Evolutionary conservation across 2,888 invertebrate genomes (phyloP).

Genomic region (Xylota sylvarum): DNA sequence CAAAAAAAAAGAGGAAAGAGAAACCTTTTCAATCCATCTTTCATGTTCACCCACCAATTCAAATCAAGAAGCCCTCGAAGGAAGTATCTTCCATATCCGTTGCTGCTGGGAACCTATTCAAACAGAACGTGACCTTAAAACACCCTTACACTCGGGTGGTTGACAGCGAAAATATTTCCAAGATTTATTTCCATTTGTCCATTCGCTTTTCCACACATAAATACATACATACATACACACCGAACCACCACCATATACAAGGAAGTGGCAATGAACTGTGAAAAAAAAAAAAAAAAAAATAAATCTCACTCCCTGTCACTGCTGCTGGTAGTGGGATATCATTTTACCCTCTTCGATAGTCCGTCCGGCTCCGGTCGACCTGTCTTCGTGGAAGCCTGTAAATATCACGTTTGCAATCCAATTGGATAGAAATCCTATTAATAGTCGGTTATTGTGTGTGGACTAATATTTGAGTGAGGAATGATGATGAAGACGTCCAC

Average conservation of each 20-base stretch:
- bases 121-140: constrained; percentile 73
- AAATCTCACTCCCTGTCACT: constrained; percentile 1
- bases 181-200: constrained; percentile 64
- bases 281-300: constrained; percentile 35
- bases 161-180: constrained; percentile 61
- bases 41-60: constrained; percentile 56
- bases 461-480: constrained; percentile 67
- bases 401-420: constrained; percentile 68
- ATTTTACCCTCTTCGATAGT: constrained; percentile 42
- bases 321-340: constrained; percentile 33
- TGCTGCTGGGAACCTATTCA: constrained; percentile 47
- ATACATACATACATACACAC: neutral
- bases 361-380: constrained; percentile 54
- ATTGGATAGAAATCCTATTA: constrained; percentile 73
- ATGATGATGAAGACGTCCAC: constrained; percentile 54
- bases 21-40: constrained; percentile 28
- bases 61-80: constrained; percentile 40
- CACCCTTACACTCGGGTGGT: constrained; percentile 40
- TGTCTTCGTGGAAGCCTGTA: constrained; percentile 48
- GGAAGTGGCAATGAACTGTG: constrained; percentile 67
- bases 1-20: constrained; percentile 1
- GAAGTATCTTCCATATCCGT: neutral
- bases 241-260: neutral
- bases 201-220: constrained; percentile 2
- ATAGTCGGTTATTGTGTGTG: constrained; percentile 69